phyloP scores from a whole-genome alignment of 2,797 vertebrate genomes.

The Tarsius wallacei region DNA sequence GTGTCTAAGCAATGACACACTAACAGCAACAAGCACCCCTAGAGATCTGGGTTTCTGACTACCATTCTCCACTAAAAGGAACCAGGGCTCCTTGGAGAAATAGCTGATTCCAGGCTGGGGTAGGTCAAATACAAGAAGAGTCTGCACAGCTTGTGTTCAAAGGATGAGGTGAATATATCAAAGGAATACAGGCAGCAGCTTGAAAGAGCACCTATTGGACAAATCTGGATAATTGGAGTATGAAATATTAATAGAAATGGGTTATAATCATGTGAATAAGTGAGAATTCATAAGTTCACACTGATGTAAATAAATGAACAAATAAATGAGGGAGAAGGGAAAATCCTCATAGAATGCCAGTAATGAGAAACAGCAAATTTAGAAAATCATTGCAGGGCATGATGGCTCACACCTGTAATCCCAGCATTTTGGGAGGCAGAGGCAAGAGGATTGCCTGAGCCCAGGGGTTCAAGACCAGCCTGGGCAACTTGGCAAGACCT shows the following conservation, averaged over 20 bases:
- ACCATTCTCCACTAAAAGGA: neutral
- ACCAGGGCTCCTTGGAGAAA: neutral
- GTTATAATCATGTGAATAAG: neutral
- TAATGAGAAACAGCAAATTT: neutral
- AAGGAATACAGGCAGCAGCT: neutral
- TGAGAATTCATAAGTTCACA: neutral
- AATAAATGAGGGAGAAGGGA: neutral
- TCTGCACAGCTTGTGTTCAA: neutral
- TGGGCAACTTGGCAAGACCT: neutral
- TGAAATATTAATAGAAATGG: neutral
- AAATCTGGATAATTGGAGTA: neutral
- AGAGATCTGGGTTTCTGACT: neutral
- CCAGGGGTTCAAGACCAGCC: neutral
- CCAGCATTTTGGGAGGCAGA: neutral
- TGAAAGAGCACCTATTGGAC: neutral
- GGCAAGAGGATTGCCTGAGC: neutral
- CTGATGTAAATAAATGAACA: neutral
- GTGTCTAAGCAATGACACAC: neutral
- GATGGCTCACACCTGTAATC: neutral
- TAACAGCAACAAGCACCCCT: rapidly evolving
- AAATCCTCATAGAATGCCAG: neutral
- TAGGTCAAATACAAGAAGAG: neutral
- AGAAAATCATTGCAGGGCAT: neutral
- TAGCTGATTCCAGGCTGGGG: neutral
- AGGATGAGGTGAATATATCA: neutral